Conservation (phyloP, 2,113 vertebrate genomes). For the Heterotis niloticus region DNA sequence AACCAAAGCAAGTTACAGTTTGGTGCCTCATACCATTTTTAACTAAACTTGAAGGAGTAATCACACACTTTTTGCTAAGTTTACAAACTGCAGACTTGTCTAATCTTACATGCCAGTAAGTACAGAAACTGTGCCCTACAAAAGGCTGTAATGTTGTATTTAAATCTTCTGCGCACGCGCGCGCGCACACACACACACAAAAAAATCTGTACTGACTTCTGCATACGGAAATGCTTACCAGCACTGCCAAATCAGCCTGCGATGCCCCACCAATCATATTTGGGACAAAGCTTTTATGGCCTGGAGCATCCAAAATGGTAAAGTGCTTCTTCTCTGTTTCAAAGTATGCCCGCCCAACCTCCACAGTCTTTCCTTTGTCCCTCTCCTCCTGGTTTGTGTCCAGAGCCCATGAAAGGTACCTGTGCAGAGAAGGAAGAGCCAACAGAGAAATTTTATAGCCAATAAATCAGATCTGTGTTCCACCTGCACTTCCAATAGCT, state of each 20-base stretch:
- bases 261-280: slow-evolving; percentile 99
- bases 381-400: slow-evolving; percentile 98
- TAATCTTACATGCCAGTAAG: too few species aligned
- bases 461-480: not conserved
- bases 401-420: slow-evolving; percentile 98
- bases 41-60: too few species aligned
- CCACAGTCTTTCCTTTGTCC: slow-evolving; percentile 98
- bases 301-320: slow-evolving; percentile 96
- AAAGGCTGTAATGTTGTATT: not conserved
- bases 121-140: too few species aligned
- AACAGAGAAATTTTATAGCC: not conserved
- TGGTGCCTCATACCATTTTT: too few species aligned
- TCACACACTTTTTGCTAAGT: too few species aligned
- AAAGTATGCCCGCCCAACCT: slow-evolving; percentile 96
- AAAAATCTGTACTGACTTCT: not conserved
- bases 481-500: too few species aligned
- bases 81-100: too few species aligned
- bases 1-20: not conserved
- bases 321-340: slow-evolving; percentile 98
- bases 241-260: slow-evolving; percentile 92
- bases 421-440: slow-evolving; percentile 42
- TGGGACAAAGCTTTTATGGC: slow-evolving; percentile 98
- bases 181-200: too few species aligned
- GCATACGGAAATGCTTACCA: slow-evolving; percentile 70
- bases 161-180: not conserved